These are phyloP conservation scores for Nematolebias whitei DNA, from an alignment of 2,113 vertebrate species.

Conservation along the genomic window DNA sequence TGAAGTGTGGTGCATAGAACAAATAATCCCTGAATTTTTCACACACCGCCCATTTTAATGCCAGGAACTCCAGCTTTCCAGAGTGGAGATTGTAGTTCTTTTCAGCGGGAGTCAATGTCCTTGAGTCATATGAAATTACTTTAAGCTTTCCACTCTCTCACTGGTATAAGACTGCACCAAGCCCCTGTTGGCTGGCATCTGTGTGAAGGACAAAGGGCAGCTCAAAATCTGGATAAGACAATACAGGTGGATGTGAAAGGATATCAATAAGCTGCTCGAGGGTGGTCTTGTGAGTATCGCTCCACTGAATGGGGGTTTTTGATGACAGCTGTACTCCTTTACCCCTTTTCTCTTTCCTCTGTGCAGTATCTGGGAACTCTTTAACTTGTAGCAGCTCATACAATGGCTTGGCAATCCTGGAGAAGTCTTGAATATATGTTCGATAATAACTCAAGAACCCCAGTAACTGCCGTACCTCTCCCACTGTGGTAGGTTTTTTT, in stretches of 20 bases:
- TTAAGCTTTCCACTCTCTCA: background rate
- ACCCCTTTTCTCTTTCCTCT: background rate
- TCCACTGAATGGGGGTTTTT: slow-evolving; percentile 1
- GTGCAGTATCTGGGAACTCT: no score
- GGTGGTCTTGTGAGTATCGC: background rate
- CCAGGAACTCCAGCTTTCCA: background rate
- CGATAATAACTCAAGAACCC: background rate
- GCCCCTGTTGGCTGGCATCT: background rate
- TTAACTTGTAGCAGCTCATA: background rate
- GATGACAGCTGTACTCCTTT: background rate
- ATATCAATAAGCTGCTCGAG: background rate
- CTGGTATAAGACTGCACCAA: slow-evolving; percentile 3
- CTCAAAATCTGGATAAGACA: background rate
- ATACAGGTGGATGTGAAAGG: background rate
- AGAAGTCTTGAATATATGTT: background rate
- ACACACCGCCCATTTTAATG: no score
- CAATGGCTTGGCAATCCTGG: background rate
- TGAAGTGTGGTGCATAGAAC: no score
- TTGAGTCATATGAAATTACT: background rate
- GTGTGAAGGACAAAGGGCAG: slow-evolving; percentile 8
- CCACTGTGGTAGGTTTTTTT: background rate
- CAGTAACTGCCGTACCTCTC: background rate
- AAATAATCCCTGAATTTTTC: background rate
- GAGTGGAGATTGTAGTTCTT: background rate
- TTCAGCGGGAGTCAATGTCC: slow-evolving; percentile 1